Evolutionary conservation across 2,797 vertebrate genomes (phyloP).

Genomic region (Notamacropus eugenii): DNA sequence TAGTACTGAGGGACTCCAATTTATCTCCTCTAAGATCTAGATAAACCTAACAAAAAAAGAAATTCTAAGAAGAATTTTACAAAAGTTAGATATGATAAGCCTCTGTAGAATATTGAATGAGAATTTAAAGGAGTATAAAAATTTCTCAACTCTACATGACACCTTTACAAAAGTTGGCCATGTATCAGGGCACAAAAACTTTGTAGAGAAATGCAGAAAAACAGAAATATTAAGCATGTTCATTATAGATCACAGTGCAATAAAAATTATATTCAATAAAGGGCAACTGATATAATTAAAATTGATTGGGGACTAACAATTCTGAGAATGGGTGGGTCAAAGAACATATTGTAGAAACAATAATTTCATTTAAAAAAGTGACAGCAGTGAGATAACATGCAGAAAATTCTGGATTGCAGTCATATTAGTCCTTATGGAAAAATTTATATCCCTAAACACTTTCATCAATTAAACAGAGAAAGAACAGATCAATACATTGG

Average conservation of each 20-base stretch:
- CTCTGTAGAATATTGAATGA: neutral
- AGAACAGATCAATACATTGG: neutral
- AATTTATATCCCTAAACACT: neutral
- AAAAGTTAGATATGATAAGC: neutral
- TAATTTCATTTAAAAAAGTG: neutral
- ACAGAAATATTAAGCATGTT: neutral
- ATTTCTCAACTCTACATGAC: neutral
- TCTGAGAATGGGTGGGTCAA: neutral
- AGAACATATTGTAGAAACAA: neutral
- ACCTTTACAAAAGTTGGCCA: neutral
- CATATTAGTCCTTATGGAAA: neutral
- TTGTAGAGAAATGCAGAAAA: neutral
- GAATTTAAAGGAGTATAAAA: neutral
- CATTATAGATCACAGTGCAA: neutral
- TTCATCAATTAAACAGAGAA: neutral
- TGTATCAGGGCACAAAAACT: neutral
- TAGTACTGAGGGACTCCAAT: neutral
- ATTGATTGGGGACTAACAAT: neutral
- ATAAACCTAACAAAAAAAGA: neutral
- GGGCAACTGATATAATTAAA: neutral
- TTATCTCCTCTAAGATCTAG: neutral
- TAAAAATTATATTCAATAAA: neutral
- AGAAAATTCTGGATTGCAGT: neutral
- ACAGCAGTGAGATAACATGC: neutral
- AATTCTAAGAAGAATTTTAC: neutral